These are phyloP conservation scores for Salarias fasciatus DNA, from an alignment of 2,797 vertebrate species.

Conservation along the genomic window DNA sequence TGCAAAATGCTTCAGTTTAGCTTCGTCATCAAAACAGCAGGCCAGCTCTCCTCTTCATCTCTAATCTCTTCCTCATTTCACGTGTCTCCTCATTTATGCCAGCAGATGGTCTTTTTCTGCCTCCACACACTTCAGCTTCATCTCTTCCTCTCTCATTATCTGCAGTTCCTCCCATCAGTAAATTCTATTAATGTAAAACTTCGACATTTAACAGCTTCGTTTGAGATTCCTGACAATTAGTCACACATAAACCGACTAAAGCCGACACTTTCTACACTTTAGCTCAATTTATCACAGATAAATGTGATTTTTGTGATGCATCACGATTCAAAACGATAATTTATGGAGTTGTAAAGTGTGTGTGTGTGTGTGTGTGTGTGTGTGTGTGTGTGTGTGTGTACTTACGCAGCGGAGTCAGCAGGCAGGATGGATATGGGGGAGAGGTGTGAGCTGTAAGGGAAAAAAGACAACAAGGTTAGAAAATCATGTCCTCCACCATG, in stretches of 20 bases:
- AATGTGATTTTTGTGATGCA: neutral
- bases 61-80: accelerated
- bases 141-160: neutral
- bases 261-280: neutral
- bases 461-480: slow-evolving; percentile 60
- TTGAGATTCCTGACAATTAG: neutral
- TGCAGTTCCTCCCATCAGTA: neutral
- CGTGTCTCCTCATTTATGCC: too few species aligned
- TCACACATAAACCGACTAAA: neutral
- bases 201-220: neutral
- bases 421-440: slow-evolving; percentile 90
- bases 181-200: neutral
- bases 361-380: neutral
- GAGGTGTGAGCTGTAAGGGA: slow-evolving; percentile 85
- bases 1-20: slow-evolving; percentile 37
- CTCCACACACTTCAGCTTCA: too few species aligned
- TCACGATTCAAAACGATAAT: too few species aligned
- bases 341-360: too few species aligned
- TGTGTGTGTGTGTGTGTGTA: slow-evolving; percentile 30
- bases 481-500: slow-evolving; percentile 44
- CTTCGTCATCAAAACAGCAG: slow-evolving; percentile 38
- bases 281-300: neutral
- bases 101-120: slow-evolving; percentile 3
- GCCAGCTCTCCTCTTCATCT: neutral
- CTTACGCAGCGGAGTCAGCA: slow-evolving; percentile 94